A percentile compares a stretch with the other conserved stretches of the same genome.
phyloP scores from a whole-genome alignment of 2,888 invertebrate species.

The Oligia strigilis region DNA sequence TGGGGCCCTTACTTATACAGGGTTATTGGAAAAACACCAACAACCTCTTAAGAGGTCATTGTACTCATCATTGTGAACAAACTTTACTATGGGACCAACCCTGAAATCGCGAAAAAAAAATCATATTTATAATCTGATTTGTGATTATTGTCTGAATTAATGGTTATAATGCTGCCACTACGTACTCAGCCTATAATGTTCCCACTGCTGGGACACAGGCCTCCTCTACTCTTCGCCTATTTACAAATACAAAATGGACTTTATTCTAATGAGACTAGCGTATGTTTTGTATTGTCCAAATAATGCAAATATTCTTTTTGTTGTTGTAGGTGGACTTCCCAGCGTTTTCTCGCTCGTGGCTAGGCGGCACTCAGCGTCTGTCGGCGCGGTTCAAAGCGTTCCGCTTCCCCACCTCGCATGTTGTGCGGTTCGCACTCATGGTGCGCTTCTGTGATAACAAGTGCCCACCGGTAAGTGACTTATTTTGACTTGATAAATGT shows the following conservation, averaged over 20 bases:
- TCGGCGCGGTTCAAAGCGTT: constrained; percentile 94
- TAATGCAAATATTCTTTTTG: neutral
- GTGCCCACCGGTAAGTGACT: constrained; percentile 91
- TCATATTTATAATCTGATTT: neutral
- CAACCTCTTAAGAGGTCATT: too few relatives aligned
- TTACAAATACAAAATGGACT: neutral
- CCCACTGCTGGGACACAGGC: too few relatives aligned
- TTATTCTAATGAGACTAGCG: neutral
- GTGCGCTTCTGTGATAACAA: constrained; percentile 94
- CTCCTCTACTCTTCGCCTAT: neutral
- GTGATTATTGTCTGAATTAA: neutral
- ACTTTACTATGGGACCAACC: too few relatives aligned
- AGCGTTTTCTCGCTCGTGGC: constrained; percentile 80
- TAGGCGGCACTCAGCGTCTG: constrained; percentile 85
- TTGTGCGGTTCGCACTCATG: constrained; percentile 95
- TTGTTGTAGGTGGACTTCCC: constrained; percentile 88
- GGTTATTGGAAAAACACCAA: too few relatives aligned
- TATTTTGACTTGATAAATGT: constrained; percentile 1
- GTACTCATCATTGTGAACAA: too few relatives aligned
- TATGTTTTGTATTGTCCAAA: neutral
- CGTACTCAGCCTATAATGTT: neutral
- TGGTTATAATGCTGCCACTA: neutral
- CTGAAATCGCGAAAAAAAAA: neutral
- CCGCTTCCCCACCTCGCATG: constrained; percentile 95
- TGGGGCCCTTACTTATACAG: neutral